Conservation (phyloP, 2,888 invertebrate genomes). For the Heteropelma amictum region DNA sequence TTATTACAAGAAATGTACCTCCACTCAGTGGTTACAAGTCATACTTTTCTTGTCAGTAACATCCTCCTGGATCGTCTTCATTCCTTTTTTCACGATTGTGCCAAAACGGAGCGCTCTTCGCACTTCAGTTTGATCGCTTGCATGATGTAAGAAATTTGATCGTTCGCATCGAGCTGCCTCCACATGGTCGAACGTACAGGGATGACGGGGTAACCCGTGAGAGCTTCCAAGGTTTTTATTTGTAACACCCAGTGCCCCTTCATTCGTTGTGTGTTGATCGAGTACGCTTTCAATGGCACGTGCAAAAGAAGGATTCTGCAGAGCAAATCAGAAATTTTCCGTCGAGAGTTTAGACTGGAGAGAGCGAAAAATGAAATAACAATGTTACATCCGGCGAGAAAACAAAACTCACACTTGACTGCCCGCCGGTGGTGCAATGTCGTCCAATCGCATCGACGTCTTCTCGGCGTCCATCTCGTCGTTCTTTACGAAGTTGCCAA, state of each 20-base stretch:
- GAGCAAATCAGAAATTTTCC: not conserved
- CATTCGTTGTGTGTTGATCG: conserved; percentile 81
- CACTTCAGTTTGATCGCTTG: conserved; percentile 80
- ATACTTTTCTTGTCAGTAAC: no score
- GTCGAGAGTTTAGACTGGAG: not conserved
- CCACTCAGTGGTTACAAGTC: not conserved
- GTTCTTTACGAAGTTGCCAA: conserved; percentile 70
- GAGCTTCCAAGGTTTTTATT: conserved; percentile 80
- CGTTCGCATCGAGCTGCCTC: conserved; percentile 80
- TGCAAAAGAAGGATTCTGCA: conserved; percentile 81
- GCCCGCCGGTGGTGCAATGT: conserved; percentile 75
- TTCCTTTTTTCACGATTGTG: conserved; percentile 36
- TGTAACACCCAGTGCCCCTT: conserved; percentile 79
- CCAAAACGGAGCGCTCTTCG: conserved; percentile 67
- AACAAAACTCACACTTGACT: conserved; percentile 77
- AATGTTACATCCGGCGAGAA: not conserved
- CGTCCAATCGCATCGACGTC: conserved; percentile 76
- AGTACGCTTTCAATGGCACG: conserved; percentile 80
- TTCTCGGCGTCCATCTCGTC: conserved; percentile 58
- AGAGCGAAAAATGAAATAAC: not conserved
- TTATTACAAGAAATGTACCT: not conserved
- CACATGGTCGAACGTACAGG: conserved; percentile 80
- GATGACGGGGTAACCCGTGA: conserved; percentile 80
- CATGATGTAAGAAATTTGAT: conserved; percentile 83
- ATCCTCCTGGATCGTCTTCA: no score